Percentiles rank a stretch among this genome's conserved stretches.
Evolutionary conservation across 2,888 invertebrate genomes (phyloP).

Genomic region (Amiota minor): DNA sequence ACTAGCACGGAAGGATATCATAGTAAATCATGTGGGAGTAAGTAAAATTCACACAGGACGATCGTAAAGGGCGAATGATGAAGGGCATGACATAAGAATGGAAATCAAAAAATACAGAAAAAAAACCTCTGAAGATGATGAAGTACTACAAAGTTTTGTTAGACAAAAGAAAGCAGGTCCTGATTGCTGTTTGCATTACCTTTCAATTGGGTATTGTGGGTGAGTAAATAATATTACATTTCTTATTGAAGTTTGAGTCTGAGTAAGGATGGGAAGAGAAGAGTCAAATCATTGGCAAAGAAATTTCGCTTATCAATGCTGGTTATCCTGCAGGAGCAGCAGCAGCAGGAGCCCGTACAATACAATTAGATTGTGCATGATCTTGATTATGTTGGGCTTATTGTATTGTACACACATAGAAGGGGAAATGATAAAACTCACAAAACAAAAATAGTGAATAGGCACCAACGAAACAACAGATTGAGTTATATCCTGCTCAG

Average conservation of each 20-base stretch:
- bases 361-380: constrained; percentile 12
- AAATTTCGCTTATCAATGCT: background rate
- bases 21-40: constrained; percentile 66
- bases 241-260: constrained; percentile 55
- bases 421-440: background rate
- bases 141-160: constrained; percentile 1
- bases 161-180: constrained; percentile 52
- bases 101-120: background rate
- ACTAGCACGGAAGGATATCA: constrained; percentile 50
- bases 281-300: background rate
- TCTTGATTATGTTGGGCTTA: constrained; percentile 11
- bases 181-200: constrained; percentile 59
- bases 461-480: background rate
- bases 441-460: background rate
- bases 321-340: too few relatives aligned
- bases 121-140: background rate
- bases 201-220: constrained; percentile 8
- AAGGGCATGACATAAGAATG: too few relatives aligned
- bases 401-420: background rate
- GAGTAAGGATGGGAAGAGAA: background rate
- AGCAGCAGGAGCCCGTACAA: background rate
- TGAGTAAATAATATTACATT: constrained; percentile 57
- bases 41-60: constrained; percentile 43
- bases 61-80: background rate
- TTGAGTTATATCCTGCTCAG: constrained; percentile 16